Evolutionary conservation across 2,113 vertebrate species (phyloP).

Genomic region (Vidua macroura): DNA sequence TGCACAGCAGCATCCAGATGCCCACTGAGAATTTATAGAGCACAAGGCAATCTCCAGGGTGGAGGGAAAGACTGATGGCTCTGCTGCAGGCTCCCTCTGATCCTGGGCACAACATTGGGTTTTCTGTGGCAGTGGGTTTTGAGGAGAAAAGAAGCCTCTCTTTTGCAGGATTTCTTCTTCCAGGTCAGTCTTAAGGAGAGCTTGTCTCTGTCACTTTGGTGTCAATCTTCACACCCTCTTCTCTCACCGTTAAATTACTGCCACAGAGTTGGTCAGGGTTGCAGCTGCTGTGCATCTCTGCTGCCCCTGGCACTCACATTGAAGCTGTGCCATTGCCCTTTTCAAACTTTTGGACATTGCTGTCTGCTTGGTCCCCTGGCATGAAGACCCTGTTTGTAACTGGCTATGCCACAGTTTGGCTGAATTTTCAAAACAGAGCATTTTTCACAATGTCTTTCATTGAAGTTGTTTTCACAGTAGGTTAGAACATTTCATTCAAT

Average conservation of each 20-base stretch:
- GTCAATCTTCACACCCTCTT: not conserved
- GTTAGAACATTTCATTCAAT: not conserved
- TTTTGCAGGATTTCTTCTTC: not conserved
- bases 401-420: not conserved
- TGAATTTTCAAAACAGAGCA: not conserved
- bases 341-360: not conserved
- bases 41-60: rapidly evolving
- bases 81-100: not conserved
- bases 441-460: not conserved
- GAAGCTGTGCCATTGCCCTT: not conserved
- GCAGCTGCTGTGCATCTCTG: not conserved
- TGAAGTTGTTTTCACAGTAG: not conserved
- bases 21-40: not conserved
- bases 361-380: not conserved
- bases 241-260: not conserved
- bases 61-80: not conserved
- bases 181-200: not conserved
- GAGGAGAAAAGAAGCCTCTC: not conserved
- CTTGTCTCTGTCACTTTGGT: not conserved
- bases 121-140: not conserved
- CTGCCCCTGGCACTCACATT: rapidly evolving
- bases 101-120: rapidly evolving
- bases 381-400: not conserved
- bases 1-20: not conserved
- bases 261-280: not conserved